A percentile compares a stretch with the other conserved stretches of the same genome.
These are phyloP conservation scores for Holothuria glaberrima DNA, from an alignment of 35 echinoderm and acorn worm species.

Conservation along the genomic window DNA sequence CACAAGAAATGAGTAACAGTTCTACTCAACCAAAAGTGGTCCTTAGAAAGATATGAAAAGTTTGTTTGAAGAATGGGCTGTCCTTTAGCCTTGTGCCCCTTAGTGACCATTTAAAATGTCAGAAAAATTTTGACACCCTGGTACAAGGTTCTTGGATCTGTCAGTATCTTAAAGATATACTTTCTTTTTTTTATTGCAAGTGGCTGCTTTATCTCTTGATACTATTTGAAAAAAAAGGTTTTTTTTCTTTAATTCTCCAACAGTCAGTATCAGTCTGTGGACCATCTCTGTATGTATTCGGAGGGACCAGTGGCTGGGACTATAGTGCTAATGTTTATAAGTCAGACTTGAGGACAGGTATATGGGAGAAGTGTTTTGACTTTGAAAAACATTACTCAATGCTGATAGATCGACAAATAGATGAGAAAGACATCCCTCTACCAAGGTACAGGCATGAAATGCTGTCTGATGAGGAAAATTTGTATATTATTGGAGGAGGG, in stretches of 20 bases:
- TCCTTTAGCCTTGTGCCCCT: too few relatives aligned
- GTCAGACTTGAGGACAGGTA: conserved; percentile 61
- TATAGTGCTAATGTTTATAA: conserved; percentile 78
- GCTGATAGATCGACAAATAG: neutral
- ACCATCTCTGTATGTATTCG: conserved; percentile 71
- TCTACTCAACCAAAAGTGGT: too few relatives aligned
- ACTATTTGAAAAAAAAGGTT: too few relatives aligned
- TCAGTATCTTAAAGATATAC: too few relatives aligned
- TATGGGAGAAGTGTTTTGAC: conserved; percentile 78
- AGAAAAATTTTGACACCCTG: too few relatives aligned
- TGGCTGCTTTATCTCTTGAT: too few relatives aligned
- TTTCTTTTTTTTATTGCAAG: too few relatives aligned
- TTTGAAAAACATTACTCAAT: conserved; percentile 37
- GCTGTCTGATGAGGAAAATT: conserved; percentile 67
- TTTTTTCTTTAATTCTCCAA: neutral
- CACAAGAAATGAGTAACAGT: too few relatives aligned
- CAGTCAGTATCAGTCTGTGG: conserved; percentile 72
- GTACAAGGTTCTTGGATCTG: too few relatives aligned
- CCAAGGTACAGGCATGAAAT: conserved; percentile 95
- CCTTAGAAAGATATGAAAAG: too few relatives aligned
- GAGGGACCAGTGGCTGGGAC: conserved; percentile 91
- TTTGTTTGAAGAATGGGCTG: too few relatives aligned
- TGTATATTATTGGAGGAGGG: conserved; percentile 92
- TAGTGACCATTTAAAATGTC: too few relatives aligned
- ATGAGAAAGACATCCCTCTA: conserved; percentile 41